Evolutionary conservation across 2,888 invertebrate genomes (phyloP), one percentile per base, ranked within the genome.

Genomic region (Tricholauxania praeusta): DNA sequence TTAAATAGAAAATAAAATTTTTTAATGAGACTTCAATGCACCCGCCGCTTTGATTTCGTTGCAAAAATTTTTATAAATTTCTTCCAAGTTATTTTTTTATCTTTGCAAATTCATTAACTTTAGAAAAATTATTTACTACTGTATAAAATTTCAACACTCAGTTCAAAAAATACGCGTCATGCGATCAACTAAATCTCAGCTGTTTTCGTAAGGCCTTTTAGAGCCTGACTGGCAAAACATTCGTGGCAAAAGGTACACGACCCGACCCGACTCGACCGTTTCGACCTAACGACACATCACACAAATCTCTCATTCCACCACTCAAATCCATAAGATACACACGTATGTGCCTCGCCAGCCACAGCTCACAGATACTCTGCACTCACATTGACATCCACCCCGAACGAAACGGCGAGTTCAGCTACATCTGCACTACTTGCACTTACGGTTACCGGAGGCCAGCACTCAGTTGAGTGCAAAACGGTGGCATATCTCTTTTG

Each of bases 191-290:
- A 84, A 85, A 84, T 84, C 84, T 85, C 86, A 85, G 84, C 87
- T 86, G 86, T 86, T 83, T 83, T 87, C 87, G 87, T 86, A 87
- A 87, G 87, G 87, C 87, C 87, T 87, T 85, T 86, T 86, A 87
- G 86, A 87, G 87, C 86, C 87, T 87, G 87, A 87, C 87, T 88
- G 87, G 84, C 87, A 87, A 84, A 87, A 87, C 86, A 86, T 86
- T 87, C 86, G 86, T 87, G 87, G 87, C 87, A 87, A 87, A 87
- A 88, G 87, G 87, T 87, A 88, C 87, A 87, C 87, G 87, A 88
- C 87, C 87, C 87, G 87, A 88, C 87, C 87, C 87, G 87, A 87
- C 87, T 86, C 87, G 87, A 87, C 87, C 87, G 85, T 84, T 85
- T 85, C 87, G 87, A 87, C 87, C 87, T 87, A 87, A 86, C 86